These are phyloP conservation scores for Andrena bicolor DNA, from an alignment of 2,888 invertebrate species.

Conservation along the genomic window DNA sequence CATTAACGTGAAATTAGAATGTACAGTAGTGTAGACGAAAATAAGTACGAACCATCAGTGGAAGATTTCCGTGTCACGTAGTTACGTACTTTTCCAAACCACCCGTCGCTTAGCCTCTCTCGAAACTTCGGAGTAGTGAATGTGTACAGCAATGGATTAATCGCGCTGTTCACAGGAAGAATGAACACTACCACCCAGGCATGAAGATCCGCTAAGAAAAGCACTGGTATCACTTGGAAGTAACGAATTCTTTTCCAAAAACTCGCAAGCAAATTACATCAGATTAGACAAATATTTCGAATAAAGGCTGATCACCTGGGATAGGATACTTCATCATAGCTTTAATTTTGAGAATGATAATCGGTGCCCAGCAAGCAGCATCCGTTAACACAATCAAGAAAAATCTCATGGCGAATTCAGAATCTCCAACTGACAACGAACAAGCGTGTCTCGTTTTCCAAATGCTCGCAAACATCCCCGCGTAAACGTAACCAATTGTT, in stretches of 20 bases:
- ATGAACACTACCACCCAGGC: conserved; percentile 90
- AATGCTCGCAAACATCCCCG: conserved; percentile 88
- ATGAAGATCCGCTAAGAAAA: conserved; percentile 87
- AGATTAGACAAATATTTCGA: background rate
- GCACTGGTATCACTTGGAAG: background rate
- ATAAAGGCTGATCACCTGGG: conserved; percentile 83
- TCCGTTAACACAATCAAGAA: conserved; percentile 90
- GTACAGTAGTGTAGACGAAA: background rate
- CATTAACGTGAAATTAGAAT: background rate
- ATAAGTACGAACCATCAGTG: conserved; percentile 63
- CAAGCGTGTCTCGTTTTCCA: conserved; percentile 88
- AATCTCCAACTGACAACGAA: conserved; percentile 87
- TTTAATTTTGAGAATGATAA: conserved; percentile 88
- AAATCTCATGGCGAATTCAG: conserved; percentile 89
- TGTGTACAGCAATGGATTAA: conserved; percentile 89
- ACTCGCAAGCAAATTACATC: background rate
- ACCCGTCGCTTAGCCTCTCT: conserved; percentile 84
- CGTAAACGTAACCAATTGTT: conserved; percentile 87
- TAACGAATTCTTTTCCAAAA: conserved; percentile 2
- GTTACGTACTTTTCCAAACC: conserved; percentile 74
- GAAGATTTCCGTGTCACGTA: conserved; percentile 72
- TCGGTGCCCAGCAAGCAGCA: conserved; percentile 90
- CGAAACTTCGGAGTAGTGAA: conserved; percentile 89
- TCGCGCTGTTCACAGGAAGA: conserved; percentile 89
- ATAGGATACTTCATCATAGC: conserved; percentile 85